Conservation (phyloP, 1,140 invertebrate species). For the Lepidostoma basale region DNA sequence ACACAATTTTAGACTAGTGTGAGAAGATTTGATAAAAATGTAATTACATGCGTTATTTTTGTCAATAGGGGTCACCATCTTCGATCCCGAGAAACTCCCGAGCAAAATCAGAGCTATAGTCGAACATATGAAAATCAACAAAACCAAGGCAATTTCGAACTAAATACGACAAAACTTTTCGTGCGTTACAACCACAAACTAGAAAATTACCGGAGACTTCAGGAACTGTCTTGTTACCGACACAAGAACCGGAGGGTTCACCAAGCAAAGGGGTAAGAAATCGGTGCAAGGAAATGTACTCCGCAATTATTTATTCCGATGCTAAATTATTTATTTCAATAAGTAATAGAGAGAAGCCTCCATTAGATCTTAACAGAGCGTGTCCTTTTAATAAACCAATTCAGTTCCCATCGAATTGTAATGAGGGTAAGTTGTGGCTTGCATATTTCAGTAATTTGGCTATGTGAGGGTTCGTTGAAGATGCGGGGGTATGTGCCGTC, state of each 20-base stretch:
- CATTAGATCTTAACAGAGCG: conserved; percentile 41
- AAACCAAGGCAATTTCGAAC: too few species aligned
- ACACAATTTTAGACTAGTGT: too few species aligned
- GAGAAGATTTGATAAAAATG: too few species aligned
- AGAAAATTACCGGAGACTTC: not conserved
- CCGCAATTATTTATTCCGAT: not conserved
- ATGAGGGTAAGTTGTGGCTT: conserved; percentile 17
- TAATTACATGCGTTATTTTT: too few species aligned
- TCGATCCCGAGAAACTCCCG: too few species aligned
- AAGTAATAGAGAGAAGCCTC: conserved; percentile 24
- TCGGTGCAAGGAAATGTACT: not conserved
- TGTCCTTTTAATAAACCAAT: conserved; percentile 44
- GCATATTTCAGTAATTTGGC: conserved; percentile 28
- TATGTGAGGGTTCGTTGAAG: conserved; percentile 15
- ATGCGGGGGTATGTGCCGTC: not conserved
- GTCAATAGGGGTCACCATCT: too few species aligned
- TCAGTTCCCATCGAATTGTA: conserved; percentile 38
- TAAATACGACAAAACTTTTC: not conserved
- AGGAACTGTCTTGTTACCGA: not conserved
- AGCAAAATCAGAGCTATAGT: too few species aligned
- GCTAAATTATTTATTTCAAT: conserved; percentile 32
- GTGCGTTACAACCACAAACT: conserved; percentile 17
- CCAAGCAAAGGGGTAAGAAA: not conserved
- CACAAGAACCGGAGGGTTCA: not conserved
- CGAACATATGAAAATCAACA: too few species aligned